phyloP scores from a whole-genome alignment of 2,797 vertebrate genomes.

The Poliocrania exsul region DNA sequence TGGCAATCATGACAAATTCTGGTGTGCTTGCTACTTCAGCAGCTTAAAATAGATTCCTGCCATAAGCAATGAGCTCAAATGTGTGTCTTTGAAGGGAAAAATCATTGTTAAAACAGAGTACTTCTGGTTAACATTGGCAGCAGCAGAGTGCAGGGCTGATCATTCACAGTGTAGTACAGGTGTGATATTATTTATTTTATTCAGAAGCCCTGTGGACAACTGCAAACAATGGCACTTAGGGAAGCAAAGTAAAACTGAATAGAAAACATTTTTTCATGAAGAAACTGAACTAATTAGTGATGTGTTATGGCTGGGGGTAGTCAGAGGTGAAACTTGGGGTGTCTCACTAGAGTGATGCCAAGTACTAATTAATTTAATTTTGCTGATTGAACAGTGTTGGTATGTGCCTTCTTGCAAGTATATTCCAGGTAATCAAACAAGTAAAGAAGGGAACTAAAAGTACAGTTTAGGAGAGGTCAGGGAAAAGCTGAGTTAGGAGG shows the following conservation, averaged over 20 bases:
- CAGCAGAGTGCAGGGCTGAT: not conserved
- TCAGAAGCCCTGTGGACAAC: not conserved
- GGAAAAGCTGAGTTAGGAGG: not conserved
- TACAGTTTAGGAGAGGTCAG: not conserved
- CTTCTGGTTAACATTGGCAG: not conserved
- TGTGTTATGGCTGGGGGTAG: not conserved
- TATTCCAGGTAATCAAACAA: not conserved
- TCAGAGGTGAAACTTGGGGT: not conserved
- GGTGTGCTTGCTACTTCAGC: not conserved
- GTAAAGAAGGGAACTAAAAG: not conserved
- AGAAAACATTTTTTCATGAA: not conserved
- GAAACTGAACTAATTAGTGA: not conserved
- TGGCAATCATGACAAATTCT: slow-evolving; percentile 6
- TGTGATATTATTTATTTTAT: not conserved
- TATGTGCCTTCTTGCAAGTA: not conserved
- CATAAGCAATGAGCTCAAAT: not conserved
- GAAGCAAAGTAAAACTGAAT: not conserved
- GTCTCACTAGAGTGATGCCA: not conserved
- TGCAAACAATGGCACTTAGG: not conserved
- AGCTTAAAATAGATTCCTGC: slow-evolving; percentile 28
- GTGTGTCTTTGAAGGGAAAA: not conserved
- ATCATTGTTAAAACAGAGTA: not conserved
- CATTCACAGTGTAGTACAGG: not conserved
- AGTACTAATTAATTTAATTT: slow-evolving; percentile 19
- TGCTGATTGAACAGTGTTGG: not conserved